Evolutionary conservation across 2,797 vertebrate genomes (phyloP).

Genomic region (Apogon talboti): DNA sequence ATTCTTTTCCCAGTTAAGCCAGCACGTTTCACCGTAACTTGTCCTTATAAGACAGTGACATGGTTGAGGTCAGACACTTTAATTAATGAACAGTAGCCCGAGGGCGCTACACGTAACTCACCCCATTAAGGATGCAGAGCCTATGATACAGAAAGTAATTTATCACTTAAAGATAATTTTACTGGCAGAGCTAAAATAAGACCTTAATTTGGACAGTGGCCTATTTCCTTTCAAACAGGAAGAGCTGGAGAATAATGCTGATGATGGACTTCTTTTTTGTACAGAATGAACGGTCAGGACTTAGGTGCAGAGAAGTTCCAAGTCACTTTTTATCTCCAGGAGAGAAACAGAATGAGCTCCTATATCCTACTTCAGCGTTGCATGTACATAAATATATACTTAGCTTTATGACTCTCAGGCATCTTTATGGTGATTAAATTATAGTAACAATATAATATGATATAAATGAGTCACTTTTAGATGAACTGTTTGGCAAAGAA

Average conservation of each 20-base stretch:
- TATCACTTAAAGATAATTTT: constrained; percentile 70
- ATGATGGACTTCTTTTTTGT: constrained; percentile 20
- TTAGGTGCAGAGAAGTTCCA: background rate
- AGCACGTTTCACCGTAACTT: constrained; percentile 43
- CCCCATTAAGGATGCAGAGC: constrained; percentile 68
- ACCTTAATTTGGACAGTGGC: constrained; percentile 64
- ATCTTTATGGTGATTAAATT: too few species aligned
- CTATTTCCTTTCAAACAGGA: constrained; percentile 55
- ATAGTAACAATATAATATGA: too few species aligned
- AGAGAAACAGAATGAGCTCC: constrained; percentile 3
- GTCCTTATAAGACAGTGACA: constrained; percentile 53
- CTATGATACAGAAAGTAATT: constrained; percentile 70
- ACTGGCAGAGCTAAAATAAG: constrained; percentile 58
- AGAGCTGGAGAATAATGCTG: constrained; percentile 38
- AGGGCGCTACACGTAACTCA: constrained; percentile 60
- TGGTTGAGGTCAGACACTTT: constrained; percentile 59
- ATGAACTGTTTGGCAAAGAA: too few species aligned
- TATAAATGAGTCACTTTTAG: too few species aligned
- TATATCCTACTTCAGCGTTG: background rate
- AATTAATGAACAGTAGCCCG: constrained; percentile 62
- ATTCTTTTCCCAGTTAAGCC: constrained; percentile 34
- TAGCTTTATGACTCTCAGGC: background rate
- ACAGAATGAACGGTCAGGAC: background rate
- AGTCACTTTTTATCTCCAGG: background rate
- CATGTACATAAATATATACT: background rate